Evolutionary conservation across 2,113 vertebrate genomes (phyloP), one percentile per base, ranked within the genome.

Genomic region (Melanostigma gelatinosum): DNA sequence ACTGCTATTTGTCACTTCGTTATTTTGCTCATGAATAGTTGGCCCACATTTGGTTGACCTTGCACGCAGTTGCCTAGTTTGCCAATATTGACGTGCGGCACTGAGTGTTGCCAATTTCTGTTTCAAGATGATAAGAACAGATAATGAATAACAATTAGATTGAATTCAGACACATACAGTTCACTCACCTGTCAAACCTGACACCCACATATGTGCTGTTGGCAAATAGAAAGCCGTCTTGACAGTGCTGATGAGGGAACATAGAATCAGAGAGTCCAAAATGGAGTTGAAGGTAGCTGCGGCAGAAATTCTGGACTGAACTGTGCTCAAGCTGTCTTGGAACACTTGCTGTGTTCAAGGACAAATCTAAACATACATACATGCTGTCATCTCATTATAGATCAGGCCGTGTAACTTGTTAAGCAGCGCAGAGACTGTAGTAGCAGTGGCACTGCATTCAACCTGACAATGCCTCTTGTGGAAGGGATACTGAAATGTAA

Each of bases 321-420:
- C 12, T 71, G 9, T n/a, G 50, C 62, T 69, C 8, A 3, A 4
- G 20, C 54, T 79, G 18, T 69, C 8, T 34, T 16, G n/a, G 55
- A 75, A 42, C 29, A 4, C 84, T 79, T 12, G 29, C 69, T 80
- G 68, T 64, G 65, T 83, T 61, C 57, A 71, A 69, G 52, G 18
- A 34, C 3, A 85, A 87, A 80, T 87, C 69, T 67, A 79, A 77
- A 80, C 50, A 55, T 38, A 80, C 50, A 61, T 32, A 52, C 42
- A 54, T 75, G 57, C 6, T 65, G 66, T 69, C 71, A 72, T 44
- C 69, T 75, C 61, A 57, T 75, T 76, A 87, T 79, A 73, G 66
- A 66, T 75, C 62, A 61, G 72, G 50, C 63, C 66, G 72, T 79
- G 63, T 13, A 82, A n/a, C 61, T 46, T 64, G 60, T 54, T 83